phyloP scores from a whole-genome alignment of 2,888 invertebrate genomes.

The Hofmannophila pseudospretella region DNA sequence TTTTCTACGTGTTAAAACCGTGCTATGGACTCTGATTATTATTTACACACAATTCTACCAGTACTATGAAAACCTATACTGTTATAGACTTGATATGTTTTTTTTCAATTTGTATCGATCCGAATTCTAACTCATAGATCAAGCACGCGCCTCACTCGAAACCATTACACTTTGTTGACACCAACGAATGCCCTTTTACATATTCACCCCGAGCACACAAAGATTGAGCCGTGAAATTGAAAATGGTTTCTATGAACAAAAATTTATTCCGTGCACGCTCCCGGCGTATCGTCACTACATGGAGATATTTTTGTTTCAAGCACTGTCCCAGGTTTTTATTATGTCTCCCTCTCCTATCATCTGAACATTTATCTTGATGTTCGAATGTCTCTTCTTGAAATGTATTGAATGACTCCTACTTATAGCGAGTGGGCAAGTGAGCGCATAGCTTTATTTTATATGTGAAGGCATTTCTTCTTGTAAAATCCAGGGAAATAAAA shows the following conservation, averaged over 20 bases:
- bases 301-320: conserved; percentile 34
- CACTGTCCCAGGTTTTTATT: conserved; percentile 19
- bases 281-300: conserved; percentile 58
- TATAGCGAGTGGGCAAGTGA: no score
- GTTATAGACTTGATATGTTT: no score
- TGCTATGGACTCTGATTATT: no score
- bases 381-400: no score
- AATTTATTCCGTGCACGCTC: conserved; percentile 68
- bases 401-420: no score
- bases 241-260: conserved; percentile 74
- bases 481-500: no score
- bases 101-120: conserved; percentile 48
- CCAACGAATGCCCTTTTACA: conserved; percentile 73
- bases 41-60: no score
- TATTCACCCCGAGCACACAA: conserved; percentile 74
- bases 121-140: conserved; percentile 62
- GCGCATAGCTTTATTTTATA: no score
- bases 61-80: no score
- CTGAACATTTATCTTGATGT: no score
- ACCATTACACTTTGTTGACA: conserved; percentile 75
- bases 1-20: no score
- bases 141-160: conserved; percentile 62
- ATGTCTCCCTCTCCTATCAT: conserved; percentile 6
- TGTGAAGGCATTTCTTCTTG: no score
- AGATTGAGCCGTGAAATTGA: conserved; percentile 77